Evolutionary conservation across 2,888 invertebrate species (phyloP).

Genomic region (Nephrotoma guestfalica): DNA sequence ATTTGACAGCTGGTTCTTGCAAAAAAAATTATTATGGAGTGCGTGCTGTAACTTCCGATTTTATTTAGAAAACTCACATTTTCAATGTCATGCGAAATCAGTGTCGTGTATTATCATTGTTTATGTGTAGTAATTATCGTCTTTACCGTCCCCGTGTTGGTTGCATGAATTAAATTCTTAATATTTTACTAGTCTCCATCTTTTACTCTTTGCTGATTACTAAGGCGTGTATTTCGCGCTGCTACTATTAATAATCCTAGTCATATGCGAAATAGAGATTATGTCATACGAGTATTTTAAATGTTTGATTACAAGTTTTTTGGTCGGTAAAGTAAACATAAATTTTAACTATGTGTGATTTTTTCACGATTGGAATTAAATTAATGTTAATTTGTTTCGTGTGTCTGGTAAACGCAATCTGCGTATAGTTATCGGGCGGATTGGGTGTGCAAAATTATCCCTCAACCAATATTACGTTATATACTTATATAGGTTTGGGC

Average conservation of each 20-base stretch:
- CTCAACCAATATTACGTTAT: not conserved
- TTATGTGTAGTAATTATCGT: not conserved
- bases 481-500: not conserved
- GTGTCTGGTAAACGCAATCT: not conserved
- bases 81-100: not conserved
- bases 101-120: not conserved
- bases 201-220: not conserved
- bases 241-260: not conserved
- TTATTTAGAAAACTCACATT: not conserved
- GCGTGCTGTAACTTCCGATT: not conserved
- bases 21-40: not conserved
- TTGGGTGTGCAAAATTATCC: not conserved
- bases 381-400: not conserved
- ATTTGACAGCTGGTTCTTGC: not conserved
- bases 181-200: not conserved
- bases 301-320: not conserved
- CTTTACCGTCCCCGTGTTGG: not conserved
- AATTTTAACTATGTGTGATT: not conserved
- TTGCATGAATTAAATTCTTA: not conserved
- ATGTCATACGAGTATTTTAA: not conserved
- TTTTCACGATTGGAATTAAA: not conserved
- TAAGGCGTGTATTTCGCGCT: not conserved
- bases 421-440: not conserved
- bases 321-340: not conserved
- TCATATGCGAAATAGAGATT: not conserved